Evolutionary conservation across 1,140 invertebrate species (phyloP), one percentile per base, ranked within the genome.

Genomic region (Bombus superbus): DNA sequence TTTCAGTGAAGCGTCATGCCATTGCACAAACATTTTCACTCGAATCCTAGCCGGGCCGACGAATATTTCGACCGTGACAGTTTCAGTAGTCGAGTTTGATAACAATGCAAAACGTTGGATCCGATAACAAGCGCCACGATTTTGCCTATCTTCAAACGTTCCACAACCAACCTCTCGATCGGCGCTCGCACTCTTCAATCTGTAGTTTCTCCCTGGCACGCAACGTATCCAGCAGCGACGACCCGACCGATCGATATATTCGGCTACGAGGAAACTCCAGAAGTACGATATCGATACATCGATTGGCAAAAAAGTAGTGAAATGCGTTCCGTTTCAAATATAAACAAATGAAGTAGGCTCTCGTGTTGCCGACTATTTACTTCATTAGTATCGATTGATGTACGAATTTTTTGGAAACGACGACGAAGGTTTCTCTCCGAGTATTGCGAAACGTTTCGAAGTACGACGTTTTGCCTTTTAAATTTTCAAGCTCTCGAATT

Each of bases 121-220:
- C 64, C 62, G 89, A 85, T 86, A 88, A 66, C 81, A 74, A 28
- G 25, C 18, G 18, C 22, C 80, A 10, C 82, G 80, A 90, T 90
- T 90, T 90, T 83, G 59, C 88, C 83, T 90, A 90, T 90, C 88
- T 90, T 90, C 85, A 64, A 81, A 32, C 79, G 40, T 66, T 35
- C 28, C 81, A 59, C 80, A 59, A 38, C 1, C 40, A 22, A 22
- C 22, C 81, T 40, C 62, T 83, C 81, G 62, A 77, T 78, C 76
- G 68, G 32, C 73, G n/a, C 57, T 71, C 83, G 71, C 47, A 38
- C 76, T 32, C 81, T 90, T 81, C 90, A 92, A 93, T 91, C 90
- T 91, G 78, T 75, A 85, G 88, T 86, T 85, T 71, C 81, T 87
- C 85, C 76, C 80, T 40, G 71, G 83, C 75, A 82, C 86, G 86